These are phyloP conservation scores for Ostrea denselamellosa DNA, from an alignment of 1,140 invertebrate genomes.

Conservation along the genomic window DNA sequence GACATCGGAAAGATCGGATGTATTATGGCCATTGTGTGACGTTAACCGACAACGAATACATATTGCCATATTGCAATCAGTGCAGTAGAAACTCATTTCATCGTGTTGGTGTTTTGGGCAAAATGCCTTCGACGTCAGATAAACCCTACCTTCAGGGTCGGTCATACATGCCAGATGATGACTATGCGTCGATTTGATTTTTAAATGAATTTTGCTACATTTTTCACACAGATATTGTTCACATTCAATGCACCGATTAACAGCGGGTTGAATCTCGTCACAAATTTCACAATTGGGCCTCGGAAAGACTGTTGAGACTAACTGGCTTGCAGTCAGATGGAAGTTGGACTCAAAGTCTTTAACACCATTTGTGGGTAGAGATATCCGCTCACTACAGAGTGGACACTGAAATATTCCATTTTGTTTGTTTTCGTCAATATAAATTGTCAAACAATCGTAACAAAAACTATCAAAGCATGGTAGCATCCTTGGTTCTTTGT, in stretches of 20 bases:
- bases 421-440: conserved; percentile 43
- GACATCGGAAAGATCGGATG: conserved; percentile 57
- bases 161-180: conserved; percentile 53
- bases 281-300: conserved; percentile 49
- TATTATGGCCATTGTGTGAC: conserved; percentile 57
- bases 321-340: neutral
- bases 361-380: conserved; percentile 51
- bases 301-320: neutral
- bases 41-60: conserved; percentile 61
- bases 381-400: conserved; percentile 45
- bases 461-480: conserved; percentile 59
- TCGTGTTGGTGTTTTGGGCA: conserved; percentile 59
- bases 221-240: conserved; percentile 57
- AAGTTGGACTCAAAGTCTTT: conserved; percentile 43
- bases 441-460: conserved; percentile 48
- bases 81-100: conserved; percentile 59
- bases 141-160: conserved; percentile 52
- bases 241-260: conserved; percentile 58
- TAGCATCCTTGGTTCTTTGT: conserved; percentile 53
- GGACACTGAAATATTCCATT: conserved; percentile 52
- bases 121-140: conserved; percentile 55
- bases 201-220: conserved; percentile 57
- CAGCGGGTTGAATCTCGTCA: conserved; percentile 51
- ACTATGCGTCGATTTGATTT: conserved; percentile 50
- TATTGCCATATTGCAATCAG: conserved; percentile 51